Base-by-base conservation (phyloP, 2,797 vertebrate species). In the Adelosebastes latens region DNA sequence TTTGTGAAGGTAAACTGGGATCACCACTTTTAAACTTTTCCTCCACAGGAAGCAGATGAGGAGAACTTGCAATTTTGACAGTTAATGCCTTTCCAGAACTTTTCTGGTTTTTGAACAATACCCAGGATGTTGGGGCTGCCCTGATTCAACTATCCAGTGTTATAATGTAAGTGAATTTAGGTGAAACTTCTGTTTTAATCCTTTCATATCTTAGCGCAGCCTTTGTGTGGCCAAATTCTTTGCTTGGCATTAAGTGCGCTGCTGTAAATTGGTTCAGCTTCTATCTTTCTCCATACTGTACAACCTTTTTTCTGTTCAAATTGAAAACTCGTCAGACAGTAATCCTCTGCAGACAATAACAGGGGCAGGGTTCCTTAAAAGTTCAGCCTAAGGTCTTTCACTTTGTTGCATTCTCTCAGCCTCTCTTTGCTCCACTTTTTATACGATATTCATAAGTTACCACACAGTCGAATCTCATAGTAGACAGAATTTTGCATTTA, bases 251-350 rank as follows among this genome's bases (percentile, higher is more conserved):
- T 80, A 83, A 87, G 75, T 56, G 80, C 25, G 49, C 70, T 32
- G 69, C 66, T 42, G 53, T 78, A 80, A 89, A 90, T 90, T 87
- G 80, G 66, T 86, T 88, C 66, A 39, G 70, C 87, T 69, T 79
- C 78, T 83, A 79, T 89, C 87, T 83, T 75, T 79, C 58, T 58
- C 20, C 20, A 10, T 52, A 60, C 72, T 82, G 61, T 66, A 71
- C 68, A 85, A 77, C 34, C 68, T 72, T 84, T 83, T 82, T 83
- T 82, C 72, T 66, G 34, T 83, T 86, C 39, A 72, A 79, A 79
- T 32, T 85, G 71, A 75, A 86, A 91, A 81, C 75, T 86, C 80
- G 84, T 92, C 87, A 90, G 67, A 68, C 67, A 27, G 61, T 88
- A 86, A 89, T 92, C 77, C 80, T 79, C 61, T 29, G 69, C 76